Evolutionary conservation across 2,113 vertebrate genomes (phyloP), one percentile per base, ranked within the genome.

Genomic region (Ginglymostoma cirratum): DNA sequence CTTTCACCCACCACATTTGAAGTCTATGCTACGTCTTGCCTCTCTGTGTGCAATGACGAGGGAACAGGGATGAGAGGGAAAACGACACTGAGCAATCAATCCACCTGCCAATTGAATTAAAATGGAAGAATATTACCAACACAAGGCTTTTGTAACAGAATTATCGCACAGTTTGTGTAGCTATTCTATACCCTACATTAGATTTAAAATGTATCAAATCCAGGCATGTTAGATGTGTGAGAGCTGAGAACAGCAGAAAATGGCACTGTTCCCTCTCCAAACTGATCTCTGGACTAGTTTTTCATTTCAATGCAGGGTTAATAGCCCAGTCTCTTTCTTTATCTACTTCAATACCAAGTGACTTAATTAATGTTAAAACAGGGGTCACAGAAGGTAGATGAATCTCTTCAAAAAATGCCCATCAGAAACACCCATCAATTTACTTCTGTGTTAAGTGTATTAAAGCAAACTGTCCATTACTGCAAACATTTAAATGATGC

Each of bases 31-130:
- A 24, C 4, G 42, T 5, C 83, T 86, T 86, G 42, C 6, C 6
- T 38, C 7, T 38, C 21, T 45, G 83, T 45, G 45, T 86, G 42
- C 3, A 86, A 8, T 86, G 45, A 42, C 21, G 24, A 21, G 52
- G 45, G 45, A 52, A 23, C 48, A 23, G 8, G 45, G 10, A 34
- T 38, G 89, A 38, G 4, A 92, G 55, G n/a, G 55, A 92, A 61
- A 92, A 38, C 21, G 14, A 65, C 15, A 66, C 61, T 92, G 17
- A 65, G 34, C 89, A 92, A 92, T 65, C 15, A 61, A 66, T 66
- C 89, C 89, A n/a, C 89, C 55, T n/a, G 65, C 55, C 55, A 92
- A 38, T 92, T 92, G 55, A 55, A 92, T 92, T 38, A 65, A n/a
- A 61, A 15, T 34, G 14, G 89, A 34, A 65, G 55, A 21, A 92